Evolutionary conservation across 2,113 vertebrate genomes (phyloP), one percentile per base, ranked within the genome.

Genomic region (Emydura subglobosa): DNA sequence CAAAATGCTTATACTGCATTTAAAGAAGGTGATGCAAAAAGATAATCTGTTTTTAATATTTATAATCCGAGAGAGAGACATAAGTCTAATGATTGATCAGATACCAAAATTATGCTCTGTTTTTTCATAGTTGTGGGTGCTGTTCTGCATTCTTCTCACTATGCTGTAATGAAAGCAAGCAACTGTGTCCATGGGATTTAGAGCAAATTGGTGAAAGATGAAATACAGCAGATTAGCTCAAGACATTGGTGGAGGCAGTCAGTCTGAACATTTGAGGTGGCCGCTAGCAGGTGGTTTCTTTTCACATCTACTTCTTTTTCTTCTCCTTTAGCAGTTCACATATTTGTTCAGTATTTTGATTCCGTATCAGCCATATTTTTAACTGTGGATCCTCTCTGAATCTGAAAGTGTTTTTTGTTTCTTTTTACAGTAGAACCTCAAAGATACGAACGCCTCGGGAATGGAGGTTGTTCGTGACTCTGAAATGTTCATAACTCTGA

Each of bases 151-250:
- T 97, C 93, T 59, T 95, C 57, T 94, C 89, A 50, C 95, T 95
- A 92, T 88, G 65, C 89, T 86, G 91, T 93, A 94, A 94, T 65
- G 90, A 93, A 91, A 97, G 89, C 93, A 97, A 94, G 86, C 81
- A 57, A 24, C 96, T 93, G 85, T 95, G 94, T 95, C 96, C 94
- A 96, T 96, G 95, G 95, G 94, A 96, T 90, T 92, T 39, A 92
- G 79, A 82, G 79, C 74, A 90, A 85, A 91, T 82, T 1, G 0
- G 79, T 4, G 5, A 96, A 84, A 68, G 79, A 55, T 82, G 79
- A 90, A 89, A 82, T 31, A 14, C 6, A 2, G 78, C 91, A 82
- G 87, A 93, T 90, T 1, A 13, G 80, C 89, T 94, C 59, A 29
- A 83, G 87, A 92, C 10, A 22, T n/a, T 68, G 89, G 82, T 24